phyloP scores from a whole-genome alignment of 2,113 vertebrate genomes.

The Eulemur rufifrons region DNA sequence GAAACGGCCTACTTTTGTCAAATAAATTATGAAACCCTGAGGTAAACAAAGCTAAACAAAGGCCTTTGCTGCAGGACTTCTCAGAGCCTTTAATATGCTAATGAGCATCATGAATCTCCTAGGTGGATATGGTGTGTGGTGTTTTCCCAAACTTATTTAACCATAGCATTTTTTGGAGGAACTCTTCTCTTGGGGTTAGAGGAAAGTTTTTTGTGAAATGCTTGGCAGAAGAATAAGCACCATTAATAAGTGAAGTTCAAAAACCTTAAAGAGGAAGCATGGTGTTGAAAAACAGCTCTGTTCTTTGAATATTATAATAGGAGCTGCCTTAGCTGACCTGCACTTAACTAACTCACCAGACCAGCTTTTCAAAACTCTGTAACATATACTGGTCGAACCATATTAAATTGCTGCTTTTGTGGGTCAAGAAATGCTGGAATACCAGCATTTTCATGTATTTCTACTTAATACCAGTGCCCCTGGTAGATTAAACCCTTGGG shows the following conservation, averaged over 20 bases:
- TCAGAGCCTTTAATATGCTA: conserved; percentile 31
- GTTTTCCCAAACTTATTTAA: conserved; percentile 38
- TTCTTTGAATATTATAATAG: conserved; percentile 2
- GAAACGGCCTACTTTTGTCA: conserved; percentile 50
- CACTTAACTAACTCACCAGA: not conserved
- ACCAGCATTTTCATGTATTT: not conserved
- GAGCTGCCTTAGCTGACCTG: not conserved
- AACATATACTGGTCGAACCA: not conserved
- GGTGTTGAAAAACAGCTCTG: not conserved
- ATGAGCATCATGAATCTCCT: not conserved
- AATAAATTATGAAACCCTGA: conserved; percentile 59
- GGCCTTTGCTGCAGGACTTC: conserved; percentile 34
- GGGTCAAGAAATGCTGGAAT: conserved; percentile 9
- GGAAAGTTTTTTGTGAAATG: conserved; percentile 27
- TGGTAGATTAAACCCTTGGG: not conserved
- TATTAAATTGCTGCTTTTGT: not conserved
- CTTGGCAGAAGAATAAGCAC: conserved; percentile 5
- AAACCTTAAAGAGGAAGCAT: conserved; percentile 33
- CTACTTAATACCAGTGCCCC: not conserved
- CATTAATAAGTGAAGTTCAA: not conserved
- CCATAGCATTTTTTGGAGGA: not conserved
- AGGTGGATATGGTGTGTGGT: not conserved
- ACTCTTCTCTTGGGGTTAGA: not conserved
- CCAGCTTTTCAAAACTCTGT: not conserved
- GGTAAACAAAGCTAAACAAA: conserved; percentile 60